phyloP scores from a whole-genome alignment of 1,140 invertebrate species.

The Caerostris extrusa region DNA sequence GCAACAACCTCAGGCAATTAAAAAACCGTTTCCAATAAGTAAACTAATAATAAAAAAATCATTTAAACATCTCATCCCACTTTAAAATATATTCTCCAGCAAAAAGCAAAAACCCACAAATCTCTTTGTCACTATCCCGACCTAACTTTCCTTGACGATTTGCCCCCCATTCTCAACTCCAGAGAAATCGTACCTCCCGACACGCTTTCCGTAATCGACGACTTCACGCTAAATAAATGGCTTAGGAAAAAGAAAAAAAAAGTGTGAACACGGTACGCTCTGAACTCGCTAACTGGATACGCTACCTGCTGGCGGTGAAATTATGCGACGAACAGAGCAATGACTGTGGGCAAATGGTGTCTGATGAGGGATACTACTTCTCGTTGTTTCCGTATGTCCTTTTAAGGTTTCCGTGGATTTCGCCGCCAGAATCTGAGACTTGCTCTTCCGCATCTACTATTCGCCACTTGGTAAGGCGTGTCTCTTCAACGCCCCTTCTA shows the following conservation, averaged over 20 bases:
- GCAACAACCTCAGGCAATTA: no score
- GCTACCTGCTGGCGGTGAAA: constrained; percentile 59
- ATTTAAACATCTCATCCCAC: no score
- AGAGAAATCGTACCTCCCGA: neutral
- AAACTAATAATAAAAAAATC: no score
- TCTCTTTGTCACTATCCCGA: neutral
- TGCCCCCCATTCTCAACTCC: neutral
- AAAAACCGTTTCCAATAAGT: no score
- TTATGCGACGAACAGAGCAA: constrained; percentile 29
- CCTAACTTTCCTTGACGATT: neutral
- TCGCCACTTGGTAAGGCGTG: neutral
- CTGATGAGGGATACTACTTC: constrained; percentile 26
- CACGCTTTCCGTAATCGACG: constrained; percentile 21
- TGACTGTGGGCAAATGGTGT: constrained; percentile 46
- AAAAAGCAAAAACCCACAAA: no score
- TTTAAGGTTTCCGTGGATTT: constrained; percentile 64
- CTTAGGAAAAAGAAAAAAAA: neutral
- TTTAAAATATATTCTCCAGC: no score
- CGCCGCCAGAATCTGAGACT: constrained; percentile 54
- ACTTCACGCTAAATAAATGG: constrained; percentile 43
- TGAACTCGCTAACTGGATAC: constrained; percentile 50
- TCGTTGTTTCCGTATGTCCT: constrained; percentile 53
- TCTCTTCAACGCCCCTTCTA: constrained; percentile 35
- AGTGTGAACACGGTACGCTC: constrained; percentile 42
- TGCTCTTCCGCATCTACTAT: constrained; percentile 45